Evolutionary conservation across 2,113 vertebrate species (phyloP), one percentile per base, ranked within the genome.

Genomic region (Theristicus caerulescens): DNA sequence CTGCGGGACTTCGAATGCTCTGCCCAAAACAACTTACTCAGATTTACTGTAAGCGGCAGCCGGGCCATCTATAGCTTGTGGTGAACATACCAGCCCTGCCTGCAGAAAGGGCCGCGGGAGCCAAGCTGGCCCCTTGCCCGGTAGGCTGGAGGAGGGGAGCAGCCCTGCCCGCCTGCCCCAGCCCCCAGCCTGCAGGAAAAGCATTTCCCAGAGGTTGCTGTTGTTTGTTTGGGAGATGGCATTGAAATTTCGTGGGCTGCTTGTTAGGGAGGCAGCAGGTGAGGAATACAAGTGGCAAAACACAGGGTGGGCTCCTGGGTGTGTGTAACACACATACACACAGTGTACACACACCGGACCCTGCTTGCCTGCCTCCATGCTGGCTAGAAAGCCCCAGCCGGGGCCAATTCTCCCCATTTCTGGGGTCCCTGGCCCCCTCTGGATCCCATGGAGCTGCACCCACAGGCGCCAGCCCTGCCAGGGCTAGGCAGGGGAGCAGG

Each of bases 1-100:
- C 80, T 24, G 86, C 13, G 6, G 90, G 69, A 44, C 95, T 92
- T 95, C 67, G 57, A 82, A 14, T 1, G 62, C 88, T 74, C 86
- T 94, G 90, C 87, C 92, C 88, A 25, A 88, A 95, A 88, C 82
- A 91, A 61, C 91, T 65, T 65, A 32, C 77, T 90, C 65, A 34
- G 51, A 89, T 85, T 96, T 97, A 94, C 97, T 70, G 94, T 89
- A 95, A 97, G 93, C 38, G 21, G 89, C 92, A 93, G 95, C 93
- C 46, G 40, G 96, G 89, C 73, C 74, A 24, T 69, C 89, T 91
- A 29, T 69, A 80, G 89, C 91, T 82, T 46, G 86, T 71, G 93
- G 94, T 51, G 94, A 96, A 93, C 93, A 83, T 74, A 89, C 72
- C 95, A 95, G 89, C 88, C 74, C 92, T 86, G 95, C 94, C 72